Evolutionary conservation across 2,888 invertebrate genomes (phyloP).

Genomic region (Physocephala rufipes): DNA sequence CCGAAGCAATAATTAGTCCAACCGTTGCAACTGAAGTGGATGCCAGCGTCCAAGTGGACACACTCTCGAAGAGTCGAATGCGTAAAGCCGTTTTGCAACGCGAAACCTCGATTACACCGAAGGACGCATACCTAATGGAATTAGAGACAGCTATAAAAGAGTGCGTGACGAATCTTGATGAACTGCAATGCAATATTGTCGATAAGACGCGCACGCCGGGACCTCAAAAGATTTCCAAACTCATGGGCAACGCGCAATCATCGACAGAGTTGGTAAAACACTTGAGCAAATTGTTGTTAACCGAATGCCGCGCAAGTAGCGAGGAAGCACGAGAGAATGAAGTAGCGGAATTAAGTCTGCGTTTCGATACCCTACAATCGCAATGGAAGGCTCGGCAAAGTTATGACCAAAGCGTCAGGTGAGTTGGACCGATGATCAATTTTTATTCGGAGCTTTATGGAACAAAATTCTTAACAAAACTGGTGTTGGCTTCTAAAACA

Average conservation of each 20-base stretch:
- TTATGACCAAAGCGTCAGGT: slow-evolving; percentile 82
- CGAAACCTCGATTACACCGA: slow-evolving; percentile 79
- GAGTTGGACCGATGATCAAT: slow-evolving; percentile 22
- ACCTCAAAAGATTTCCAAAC: slow-evolving; percentile 78
- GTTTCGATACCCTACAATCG: slow-evolving; percentile 75
- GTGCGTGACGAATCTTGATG: slow-evolving; percentile 73
- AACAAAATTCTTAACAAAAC: slow-evolving; percentile 20
- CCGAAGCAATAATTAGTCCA: slow-evolving; percentile 75
- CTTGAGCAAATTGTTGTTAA: slow-evolving; percentile 77
- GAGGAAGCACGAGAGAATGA: slow-evolving; percentile 74
- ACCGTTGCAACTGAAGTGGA: slow-evolving; percentile 81
- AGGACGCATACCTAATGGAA: slow-evolving; percentile 84
- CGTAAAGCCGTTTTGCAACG: slow-evolving; percentile 65
- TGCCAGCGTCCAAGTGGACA: slow-evolving; percentile 83
- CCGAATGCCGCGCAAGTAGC: slow-evolving; percentile 76
- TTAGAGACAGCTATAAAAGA: slow-evolving; percentile 78
- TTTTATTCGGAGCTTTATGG: background rate
- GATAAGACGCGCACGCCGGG: slow-evolving; percentile 71
- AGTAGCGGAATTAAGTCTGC: slow-evolving; percentile 72
- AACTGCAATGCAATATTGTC: slow-evolving; percentile 72
- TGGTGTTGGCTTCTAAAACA: slow-evolving; percentile 45
- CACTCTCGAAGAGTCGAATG: slow-evolving; percentile 69
- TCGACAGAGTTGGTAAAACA: slow-evolving; percentile 84
- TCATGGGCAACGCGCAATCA: slow-evolving; percentile 81
- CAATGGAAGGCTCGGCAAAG: slow-evolving; percentile 79